Evolutionary conservation across 2,888 invertebrate species (phyloP).

Genomic region (Poecilobothrus nobilitatus): DNA sequence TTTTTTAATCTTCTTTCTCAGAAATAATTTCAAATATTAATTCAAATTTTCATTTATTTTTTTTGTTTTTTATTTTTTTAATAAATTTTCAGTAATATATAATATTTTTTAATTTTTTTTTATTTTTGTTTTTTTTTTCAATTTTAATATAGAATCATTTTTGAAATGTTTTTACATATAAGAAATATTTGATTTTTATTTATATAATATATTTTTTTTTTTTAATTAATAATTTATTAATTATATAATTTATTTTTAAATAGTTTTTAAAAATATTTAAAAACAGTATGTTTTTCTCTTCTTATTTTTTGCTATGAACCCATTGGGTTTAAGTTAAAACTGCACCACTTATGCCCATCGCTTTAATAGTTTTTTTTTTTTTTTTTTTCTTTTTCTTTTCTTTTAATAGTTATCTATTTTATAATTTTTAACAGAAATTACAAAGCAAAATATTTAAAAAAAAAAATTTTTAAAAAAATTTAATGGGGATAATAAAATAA

Average conservation of each 20-base stretch:
- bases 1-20: neutral
- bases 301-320: slow-evolving; percentile 35
- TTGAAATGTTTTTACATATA: neutral
- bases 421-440: too few species aligned
- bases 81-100: neutral
- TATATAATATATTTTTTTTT: neutral
- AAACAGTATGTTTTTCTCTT: slow-evolving; percentile 24
- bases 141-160: slow-evolving; percentile 6
- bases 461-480: too few species aligned
- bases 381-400: too few species aligned
- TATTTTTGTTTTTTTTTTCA: too few species aligned
- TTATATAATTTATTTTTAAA: slow-evolving; percentile 26
- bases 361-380: slow-evolving; percentile 15
- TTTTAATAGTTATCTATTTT: slow-evolving; percentile 9
- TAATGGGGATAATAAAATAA: neutral
- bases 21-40: neutral
- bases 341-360: slow-evolving; percentile 33
- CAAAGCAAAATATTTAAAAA: too few species aligned
- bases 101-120: neutral
- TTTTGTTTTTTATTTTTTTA: neutral
- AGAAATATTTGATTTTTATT: neutral
- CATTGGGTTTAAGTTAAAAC: slow-evolving; percentile 44
- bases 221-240: slow-evolving; percentile 2
- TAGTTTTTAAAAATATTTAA: slow-evolving; percentile 31
- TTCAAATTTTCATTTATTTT: neutral